These are phyloP conservation scores for Chelidonichthys spinosus DNA, from an alignment of 2,797 vertebrate genomes.

Conservation along the genomic window DNA sequence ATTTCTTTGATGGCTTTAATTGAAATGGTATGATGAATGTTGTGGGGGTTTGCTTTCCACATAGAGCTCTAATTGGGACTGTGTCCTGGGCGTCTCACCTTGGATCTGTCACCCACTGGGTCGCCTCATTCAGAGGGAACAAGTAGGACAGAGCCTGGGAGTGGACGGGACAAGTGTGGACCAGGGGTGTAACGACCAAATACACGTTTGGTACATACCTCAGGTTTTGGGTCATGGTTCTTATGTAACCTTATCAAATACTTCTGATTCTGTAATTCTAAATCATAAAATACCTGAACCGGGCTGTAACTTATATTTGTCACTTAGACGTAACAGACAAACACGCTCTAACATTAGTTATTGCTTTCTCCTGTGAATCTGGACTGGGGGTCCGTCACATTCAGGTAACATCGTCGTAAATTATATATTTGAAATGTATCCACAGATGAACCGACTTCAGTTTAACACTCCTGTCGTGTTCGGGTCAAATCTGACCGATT, in stretches of 20 bases:
- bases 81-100: constrained; percentile 64
- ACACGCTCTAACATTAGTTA: no score
- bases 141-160: constrained; percentile 10
- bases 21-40: constrained; percentile 81
- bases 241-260: no score
- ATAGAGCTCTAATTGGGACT: constrained; percentile 68
- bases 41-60: constrained; percentile 56
- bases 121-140: constrained; percentile 27
- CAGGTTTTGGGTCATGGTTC: no score
- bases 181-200: no score
- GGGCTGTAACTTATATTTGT: no score
- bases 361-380: no score
- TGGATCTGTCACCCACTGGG: constrained; percentile 45
- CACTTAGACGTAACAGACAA: no score
- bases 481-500: neutral
- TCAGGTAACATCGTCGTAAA: no score
- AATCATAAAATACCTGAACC: no score
- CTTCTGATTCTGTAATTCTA: no score
- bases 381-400: neutral
- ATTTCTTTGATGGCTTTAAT: constrained; percentile 82
- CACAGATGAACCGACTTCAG: neutral
- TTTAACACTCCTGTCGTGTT: neutral
- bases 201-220: no score
- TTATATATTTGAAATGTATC: no score
- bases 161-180: neutral